Evolutionary conservation across 2,113 vertebrate species (phyloP), one percentile per base, ranked within the genome.

Genomic region (Spizaetus ornatus): DNA sequence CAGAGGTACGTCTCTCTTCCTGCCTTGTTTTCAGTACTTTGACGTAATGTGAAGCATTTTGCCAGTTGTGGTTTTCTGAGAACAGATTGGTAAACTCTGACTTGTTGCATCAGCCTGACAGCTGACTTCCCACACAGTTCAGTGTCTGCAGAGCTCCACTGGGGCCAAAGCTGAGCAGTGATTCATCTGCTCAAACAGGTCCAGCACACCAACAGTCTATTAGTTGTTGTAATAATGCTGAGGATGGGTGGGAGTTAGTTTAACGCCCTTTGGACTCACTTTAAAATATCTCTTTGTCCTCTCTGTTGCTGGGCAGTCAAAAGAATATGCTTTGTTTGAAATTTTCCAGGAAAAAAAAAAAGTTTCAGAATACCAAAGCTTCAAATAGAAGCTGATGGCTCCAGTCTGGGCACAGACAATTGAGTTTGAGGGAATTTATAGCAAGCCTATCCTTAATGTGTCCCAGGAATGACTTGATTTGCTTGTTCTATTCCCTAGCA

Each of bases 401-500:
- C 95, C 96, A 97, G 96, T 97, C 97, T 95, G 97, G 94, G 86
- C 87, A 96, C 84, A 97, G 95, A 98, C 97, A 98, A 97, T 97
- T 95, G 92, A 97, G 92, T 98, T 96, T 97, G 92, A 95, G 84
- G 86, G 87, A 95, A 97, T 98, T 98, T 98, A 98, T 96, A 94
- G 93, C 88, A 88, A 97, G 74, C 81, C 96, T 96, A 88, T 95
- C 96, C 96, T 96, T 97, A 96, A 97, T 96, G 95, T 97, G 87
- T 97, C 97, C 97, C 98, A 97, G 96, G 97, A 97, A 97, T 80
- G 82, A 88, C 81, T 93, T 97, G 97, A 98, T 98, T 98, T 98
- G 97, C 98, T 97, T 97, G 43, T 96, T 97, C 96, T 97, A 97
- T 98, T 96, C 95, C 96, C 90, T 93, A 95, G 93, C 86, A 94